Conservation (phyloP, 2,888 invertebrate genomes). For the Drosophila mimetica region DNA sequence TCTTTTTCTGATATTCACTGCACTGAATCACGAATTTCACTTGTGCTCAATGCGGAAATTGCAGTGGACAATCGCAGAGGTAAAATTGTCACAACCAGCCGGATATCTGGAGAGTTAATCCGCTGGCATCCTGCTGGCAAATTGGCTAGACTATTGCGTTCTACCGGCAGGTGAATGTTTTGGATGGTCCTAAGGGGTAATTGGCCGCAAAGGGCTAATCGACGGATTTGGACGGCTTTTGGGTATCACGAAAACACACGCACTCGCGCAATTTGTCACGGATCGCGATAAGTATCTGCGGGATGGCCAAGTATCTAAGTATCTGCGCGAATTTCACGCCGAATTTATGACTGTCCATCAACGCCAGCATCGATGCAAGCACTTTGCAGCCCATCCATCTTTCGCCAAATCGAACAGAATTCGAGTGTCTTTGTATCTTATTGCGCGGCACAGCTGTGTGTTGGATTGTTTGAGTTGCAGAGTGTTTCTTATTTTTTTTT, state of each 20-base stretch:
- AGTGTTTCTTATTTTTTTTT: constrained; percentile 29
- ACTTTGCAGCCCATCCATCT: constrained; percentile 76
- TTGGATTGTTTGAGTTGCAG: constrained; percentile 52
- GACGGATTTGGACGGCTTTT: constrained; percentile 34
- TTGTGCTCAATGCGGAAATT: constrained; percentile 39
- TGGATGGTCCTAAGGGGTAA: constrained; percentile 47
- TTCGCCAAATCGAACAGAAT: constrained; percentile 53
- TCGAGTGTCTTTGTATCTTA: constrained; percentile 54
- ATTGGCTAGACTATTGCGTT: constrained; percentile 27
- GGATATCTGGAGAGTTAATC: constrained; percentile 52
- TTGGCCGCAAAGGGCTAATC: constrained; percentile 52
- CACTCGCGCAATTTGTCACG: constrained; percentile 66
- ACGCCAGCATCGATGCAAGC: constrained; percentile 73
- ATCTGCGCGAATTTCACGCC: constrained; percentile 64
- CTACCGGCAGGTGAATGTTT: constrained; percentile 34
- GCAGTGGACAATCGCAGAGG: constrained; percentile 8
- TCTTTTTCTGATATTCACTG: constrained; percentile 37
- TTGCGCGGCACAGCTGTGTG: constrained; percentile 53
- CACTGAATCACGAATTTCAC: constrained; percentile 22
- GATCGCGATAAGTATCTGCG: constrained; percentile 46
- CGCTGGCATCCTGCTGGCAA: constrained; percentile 50
- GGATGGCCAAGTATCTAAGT: constrained; percentile 18
- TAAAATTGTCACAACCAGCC: constrained; percentile 8
- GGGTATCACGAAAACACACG: constrained; percentile 25
- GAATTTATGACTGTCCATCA: constrained; percentile 71